phyloP scores from a whole-genome alignment of 2,113 vertebrate genomes.

The Cricetomys ansorgei region DNA sequence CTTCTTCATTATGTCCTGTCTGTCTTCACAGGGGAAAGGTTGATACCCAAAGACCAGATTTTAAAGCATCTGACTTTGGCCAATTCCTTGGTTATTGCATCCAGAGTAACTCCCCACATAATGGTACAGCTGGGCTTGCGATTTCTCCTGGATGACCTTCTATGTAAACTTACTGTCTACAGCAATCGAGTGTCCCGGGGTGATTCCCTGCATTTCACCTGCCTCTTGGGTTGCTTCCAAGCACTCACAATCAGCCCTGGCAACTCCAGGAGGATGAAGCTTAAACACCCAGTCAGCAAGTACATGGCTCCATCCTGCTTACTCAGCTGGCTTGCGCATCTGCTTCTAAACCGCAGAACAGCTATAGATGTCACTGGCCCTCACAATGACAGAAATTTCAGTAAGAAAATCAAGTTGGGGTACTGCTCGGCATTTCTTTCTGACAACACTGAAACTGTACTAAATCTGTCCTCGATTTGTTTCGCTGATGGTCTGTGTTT shows the following conservation, averaged over 20 bases:
- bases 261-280: background rate
- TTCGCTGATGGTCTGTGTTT: background rate
- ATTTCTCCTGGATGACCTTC: background rate
- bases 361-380: background rate
- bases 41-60: background rate
- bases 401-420: background rate
- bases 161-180: background rate
- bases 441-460: background rate
- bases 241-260: background rate
- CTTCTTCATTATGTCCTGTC: background rate
- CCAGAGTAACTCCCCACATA: background rate
- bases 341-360: background rate
- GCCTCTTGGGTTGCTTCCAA: background rate
- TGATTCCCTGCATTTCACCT: background rate
- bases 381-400: background rate
- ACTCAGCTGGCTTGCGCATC: background rate
- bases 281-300: background rate
- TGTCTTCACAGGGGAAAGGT: background rate
- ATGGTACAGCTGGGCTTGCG: background rate
- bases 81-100: background rate
- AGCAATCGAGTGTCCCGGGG: background rate
- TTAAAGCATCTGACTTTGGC: background rate
- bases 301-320: background rate
- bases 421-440: background rate
- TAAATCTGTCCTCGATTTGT: background rate